These are phyloP conservation scores for Arvicanthis niloticus DNA, from an alignment of 2,113 vertebrate species.

Conservation along the genomic window DNA sequence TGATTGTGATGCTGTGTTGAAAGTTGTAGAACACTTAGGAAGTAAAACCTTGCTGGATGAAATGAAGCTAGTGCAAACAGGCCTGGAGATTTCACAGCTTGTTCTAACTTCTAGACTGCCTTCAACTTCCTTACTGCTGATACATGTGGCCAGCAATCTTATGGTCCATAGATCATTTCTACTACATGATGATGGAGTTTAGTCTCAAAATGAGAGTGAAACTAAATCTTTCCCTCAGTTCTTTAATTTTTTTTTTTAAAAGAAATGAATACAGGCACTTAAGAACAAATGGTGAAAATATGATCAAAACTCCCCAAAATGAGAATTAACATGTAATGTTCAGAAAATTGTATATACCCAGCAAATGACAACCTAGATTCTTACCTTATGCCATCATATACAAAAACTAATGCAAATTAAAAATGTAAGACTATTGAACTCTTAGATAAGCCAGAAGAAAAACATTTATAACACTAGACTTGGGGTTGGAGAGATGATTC, in stretches of 20 bases:
- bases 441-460: neutral
- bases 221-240: neutral
- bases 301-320: neutral
- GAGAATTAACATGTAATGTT: neutral
- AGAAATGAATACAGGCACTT: neutral
- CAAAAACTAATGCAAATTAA: neutral
- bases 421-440: neutral
- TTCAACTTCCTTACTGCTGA: neutral
- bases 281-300: neutral
- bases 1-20: neutral
- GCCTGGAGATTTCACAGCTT: neutral
- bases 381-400: neutral
- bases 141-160: neutral
- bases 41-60: neutral
- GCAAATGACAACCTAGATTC: neutral
- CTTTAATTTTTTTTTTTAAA: neutral
- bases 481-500: neutral
- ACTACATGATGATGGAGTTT: neutral
- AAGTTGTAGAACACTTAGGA: neutral
- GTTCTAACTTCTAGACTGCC: neutral
- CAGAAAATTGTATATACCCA: neutral
- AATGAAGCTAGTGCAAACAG: neutral
- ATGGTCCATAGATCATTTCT: neutral
- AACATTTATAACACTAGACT: neutral
- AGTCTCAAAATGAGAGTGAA: neutral